Evolutionary conservation across 53 echinoderm and acorn worm species (phyloP).

Genomic region (Paelopatides confundens): DNA sequence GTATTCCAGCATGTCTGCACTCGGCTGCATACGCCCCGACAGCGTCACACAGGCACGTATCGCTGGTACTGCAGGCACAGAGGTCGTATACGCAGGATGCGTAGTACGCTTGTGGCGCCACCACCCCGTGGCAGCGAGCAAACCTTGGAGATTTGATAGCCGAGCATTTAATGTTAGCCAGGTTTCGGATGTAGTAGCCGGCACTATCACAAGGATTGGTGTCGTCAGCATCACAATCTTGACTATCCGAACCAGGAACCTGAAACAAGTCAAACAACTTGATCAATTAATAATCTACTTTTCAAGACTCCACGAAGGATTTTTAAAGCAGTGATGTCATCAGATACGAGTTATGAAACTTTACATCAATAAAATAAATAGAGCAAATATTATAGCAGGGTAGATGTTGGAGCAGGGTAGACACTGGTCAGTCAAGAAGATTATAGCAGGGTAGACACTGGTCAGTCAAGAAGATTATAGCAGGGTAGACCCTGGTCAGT

Average conservation of each 20-base stretch:
- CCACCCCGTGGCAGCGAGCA: conserved; percentile 71
- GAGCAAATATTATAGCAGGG: too few species aligned
- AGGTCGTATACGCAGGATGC: conserved; percentile 97
- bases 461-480: too few species aligned
- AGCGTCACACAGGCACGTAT: conserved; percentile 92
- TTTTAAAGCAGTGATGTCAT: too few species aligned
- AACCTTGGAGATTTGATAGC: conserved; percentile 89
- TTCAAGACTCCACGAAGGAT: too few species aligned
- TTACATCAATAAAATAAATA: too few species aligned
- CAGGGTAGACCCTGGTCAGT: too few species aligned
- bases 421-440: too few species aligned
- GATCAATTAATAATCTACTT: too few species aligned
- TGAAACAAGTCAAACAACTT: not conserved
- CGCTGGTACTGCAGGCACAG: conserved; percentile 90
- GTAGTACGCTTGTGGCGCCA: conserved; percentile 92
- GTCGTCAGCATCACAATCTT: conserved; percentile 89
- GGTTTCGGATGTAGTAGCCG: conserved; percentile 88
- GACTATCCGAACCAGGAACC: conserved; percentile 72
- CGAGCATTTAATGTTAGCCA: conserved; percentile 94
- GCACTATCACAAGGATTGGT: conserved; percentile 89
- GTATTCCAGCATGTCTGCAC: conserved; percentile 85
- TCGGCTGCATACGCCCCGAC: conserved; percentile 97
- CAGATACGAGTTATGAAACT: too few species aligned
- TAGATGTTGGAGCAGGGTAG: too few species aligned
- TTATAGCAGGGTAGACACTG: too few species aligned